Evolutionary conservation across 2,888 invertebrate species (phyloP), one percentile per base, ranked within the genome.

Genomic region (Cryptocephalus moraei): DNA sequence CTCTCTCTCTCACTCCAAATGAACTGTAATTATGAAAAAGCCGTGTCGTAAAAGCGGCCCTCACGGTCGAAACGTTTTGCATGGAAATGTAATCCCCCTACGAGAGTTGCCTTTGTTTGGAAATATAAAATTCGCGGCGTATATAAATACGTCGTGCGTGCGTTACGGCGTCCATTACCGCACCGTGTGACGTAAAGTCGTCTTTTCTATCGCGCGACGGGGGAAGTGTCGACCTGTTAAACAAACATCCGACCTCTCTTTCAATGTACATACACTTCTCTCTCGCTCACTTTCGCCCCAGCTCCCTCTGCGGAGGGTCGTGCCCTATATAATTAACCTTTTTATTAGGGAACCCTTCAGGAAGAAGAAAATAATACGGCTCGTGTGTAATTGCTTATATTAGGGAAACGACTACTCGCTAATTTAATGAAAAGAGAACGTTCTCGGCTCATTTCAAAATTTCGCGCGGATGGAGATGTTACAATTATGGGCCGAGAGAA

Each of bases 311-410:
- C 22, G 22, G 22, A 36, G 62, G 62, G 60, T 59, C 56, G 59
- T 60, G 57, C 62, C 60, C 60, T 60, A 57, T 63, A 65, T 63
- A 65, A 65, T 65, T 65, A 65, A 64, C 64, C 65, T 65, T 65
- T 65, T 65, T 65, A 65, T 65, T 63, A 62, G 57, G 50, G 62
- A 63, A 63, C 64, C 65, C 64, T 64, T 64, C 62, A 63, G 62
- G 63, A 62, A 60, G 62, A 64, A 63, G 64, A 64, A 63, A 65
- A 65, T 64, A 58, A 57, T 57, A 56, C 57, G 49, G 55, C 53
- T 54, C 49, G 52, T 56, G 55, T 56, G 59, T 62, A 64, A 64
- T 62, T 65, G 65, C 62, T 62, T 63, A 63, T 61, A 61, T 60
- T 57, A 53, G 59, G 61, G 55, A 56, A 56, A 55, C 59, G 62